A percentile compares a stretch with the other conserved stretches of the same genome.
These are phyloP conservation scores for Petrocephalus sullivani DNA, from an alignment of 2,797 vertebrate genomes.

Conservation along the genomic window DNA sequence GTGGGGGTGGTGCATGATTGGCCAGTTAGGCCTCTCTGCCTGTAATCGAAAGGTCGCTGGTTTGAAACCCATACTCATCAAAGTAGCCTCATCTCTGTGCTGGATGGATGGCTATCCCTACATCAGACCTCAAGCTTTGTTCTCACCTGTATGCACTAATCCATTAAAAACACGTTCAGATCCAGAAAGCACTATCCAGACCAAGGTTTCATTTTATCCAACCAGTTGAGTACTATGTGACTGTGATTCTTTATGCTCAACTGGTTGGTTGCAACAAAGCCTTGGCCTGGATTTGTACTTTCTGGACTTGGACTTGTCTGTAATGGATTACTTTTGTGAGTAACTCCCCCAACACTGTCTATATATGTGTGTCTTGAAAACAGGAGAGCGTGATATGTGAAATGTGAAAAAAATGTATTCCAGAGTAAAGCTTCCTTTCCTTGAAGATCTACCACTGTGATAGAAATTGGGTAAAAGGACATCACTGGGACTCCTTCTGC, in stretches of 20 bases:
- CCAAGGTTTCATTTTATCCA: no score
- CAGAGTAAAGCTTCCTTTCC: not conserved
- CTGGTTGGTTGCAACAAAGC: no score
- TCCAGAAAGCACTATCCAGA: no score
- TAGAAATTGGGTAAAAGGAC: constrained; percentile 6
- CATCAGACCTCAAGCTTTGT: not conserved
- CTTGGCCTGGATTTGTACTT: no score
- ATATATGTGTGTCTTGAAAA: not conserved
- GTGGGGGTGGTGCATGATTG: not conserved
- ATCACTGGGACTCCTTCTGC: not conserved
- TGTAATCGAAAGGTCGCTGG: not conserved
- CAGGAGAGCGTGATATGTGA: not conserved
- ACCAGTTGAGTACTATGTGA: no score
- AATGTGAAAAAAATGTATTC: not conserved
- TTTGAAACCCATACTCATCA: not conserved
- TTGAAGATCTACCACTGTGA: not conserved
- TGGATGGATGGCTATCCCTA: not conserved
- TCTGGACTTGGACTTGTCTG: no score
- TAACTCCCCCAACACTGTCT: no score
- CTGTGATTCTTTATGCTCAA: no score
- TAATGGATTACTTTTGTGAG: no score
- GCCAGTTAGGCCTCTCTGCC: not conserved
- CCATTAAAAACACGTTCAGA: no score
- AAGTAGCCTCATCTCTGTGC: not conserved
- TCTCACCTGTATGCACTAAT: not conserved